These are phyloP conservation scores for Congeria kusceri DNA, from an alignment of 2,888 invertebrate species.

Conservation along the genomic window DNA sequence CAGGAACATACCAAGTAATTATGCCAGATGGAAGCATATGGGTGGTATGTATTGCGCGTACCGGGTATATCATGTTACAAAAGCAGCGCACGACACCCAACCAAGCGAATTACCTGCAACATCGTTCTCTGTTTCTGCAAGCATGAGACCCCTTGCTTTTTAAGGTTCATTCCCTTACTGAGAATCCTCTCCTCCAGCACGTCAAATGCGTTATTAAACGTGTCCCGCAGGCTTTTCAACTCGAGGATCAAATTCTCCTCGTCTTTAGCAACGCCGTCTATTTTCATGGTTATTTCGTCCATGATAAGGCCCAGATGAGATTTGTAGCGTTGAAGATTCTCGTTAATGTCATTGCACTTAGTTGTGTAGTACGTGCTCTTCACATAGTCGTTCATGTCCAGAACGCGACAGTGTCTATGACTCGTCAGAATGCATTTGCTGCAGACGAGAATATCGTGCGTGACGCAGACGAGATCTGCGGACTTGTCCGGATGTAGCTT, in stretches of 20 bases:
- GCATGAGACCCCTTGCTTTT: conserved; percentile 46
- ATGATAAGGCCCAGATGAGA: conserved; percentile 49
- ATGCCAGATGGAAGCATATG: too few relatives aligned
- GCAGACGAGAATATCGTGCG: conserved; percentile 62
- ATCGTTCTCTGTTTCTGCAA: conserved; percentile 60
- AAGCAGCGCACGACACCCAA: too few relatives aligned
- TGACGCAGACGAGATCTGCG: conserved; percentile 62
- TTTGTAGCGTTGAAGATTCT: conserved; percentile 56
- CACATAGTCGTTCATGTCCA: conserved; percentile 64
- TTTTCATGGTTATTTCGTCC: conserved; percentile 48
- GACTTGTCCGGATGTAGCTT: conserved; percentile 61
- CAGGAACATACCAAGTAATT: too few relatives aligned
- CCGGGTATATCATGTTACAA: too few relatives aligned
- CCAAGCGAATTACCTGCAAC: conserved; percentile 43
- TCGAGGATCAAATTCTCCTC: conserved; percentile 56
- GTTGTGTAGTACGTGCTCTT: conserved; percentile 57
- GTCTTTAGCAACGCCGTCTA: conserved; percentile 55
- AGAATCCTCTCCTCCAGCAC: conserved; percentile 51
- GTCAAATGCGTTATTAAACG: conserved; percentile 60
- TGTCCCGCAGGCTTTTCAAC: conserved; percentile 49
- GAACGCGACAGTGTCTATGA: conserved; percentile 58
- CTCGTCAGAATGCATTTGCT: conserved; percentile 61
- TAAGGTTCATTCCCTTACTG: conserved; percentile 39
- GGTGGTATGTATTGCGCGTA: too few relatives aligned
- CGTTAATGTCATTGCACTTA: conserved; percentile 55